These are phyloP conservation scores for Xerus inauris DNA, from an alignment of 2,113 vertebrate species.

Conservation along the genomic window DNA sequence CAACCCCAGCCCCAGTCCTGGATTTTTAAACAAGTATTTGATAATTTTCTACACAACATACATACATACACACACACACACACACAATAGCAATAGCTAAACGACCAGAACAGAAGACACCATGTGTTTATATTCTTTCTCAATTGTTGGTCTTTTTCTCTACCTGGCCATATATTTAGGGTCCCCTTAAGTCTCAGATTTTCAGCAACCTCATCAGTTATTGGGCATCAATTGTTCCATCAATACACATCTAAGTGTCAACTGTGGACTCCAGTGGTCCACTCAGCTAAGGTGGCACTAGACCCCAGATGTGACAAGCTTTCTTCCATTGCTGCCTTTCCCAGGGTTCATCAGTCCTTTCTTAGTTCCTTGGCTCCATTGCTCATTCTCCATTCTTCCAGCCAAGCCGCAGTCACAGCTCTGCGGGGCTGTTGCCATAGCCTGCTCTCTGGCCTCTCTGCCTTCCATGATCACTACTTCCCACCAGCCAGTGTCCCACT, in stretches of 20 bases:
- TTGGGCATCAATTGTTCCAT: not conserved
- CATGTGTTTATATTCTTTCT: not conserved
- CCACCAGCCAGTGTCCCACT: not conserved
- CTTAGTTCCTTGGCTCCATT: not conserved
- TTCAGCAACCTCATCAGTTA: not conserved
- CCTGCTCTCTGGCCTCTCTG: not conserved
- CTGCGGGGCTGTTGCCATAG: not conserved
- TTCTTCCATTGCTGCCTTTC: not conserved
- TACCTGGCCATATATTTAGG: not conserved
- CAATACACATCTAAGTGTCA: not conserved
- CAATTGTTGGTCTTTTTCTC: not conserved
- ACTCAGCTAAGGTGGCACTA: not conserved
- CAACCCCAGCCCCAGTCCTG: no score
- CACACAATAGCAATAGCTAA: not conserved
- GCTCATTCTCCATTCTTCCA: not conserved
- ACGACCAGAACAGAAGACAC: not conserved
- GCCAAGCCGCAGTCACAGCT: not conserved
- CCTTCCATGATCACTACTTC: not conserved
- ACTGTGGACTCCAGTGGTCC: not conserved
- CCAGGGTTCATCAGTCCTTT: not conserved
- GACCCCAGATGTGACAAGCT: not conserved
- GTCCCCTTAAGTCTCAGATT: not conserved
- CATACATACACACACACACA: not conserved
- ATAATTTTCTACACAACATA: not conserved
- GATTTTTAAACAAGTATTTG: not conserved